A percentile compares a stretch with the other conserved stretches of the same genome.
phyloP scores from a whole-genome alignment of 2,113 vertebrate species.

The Indicator maculatus region DNA sequence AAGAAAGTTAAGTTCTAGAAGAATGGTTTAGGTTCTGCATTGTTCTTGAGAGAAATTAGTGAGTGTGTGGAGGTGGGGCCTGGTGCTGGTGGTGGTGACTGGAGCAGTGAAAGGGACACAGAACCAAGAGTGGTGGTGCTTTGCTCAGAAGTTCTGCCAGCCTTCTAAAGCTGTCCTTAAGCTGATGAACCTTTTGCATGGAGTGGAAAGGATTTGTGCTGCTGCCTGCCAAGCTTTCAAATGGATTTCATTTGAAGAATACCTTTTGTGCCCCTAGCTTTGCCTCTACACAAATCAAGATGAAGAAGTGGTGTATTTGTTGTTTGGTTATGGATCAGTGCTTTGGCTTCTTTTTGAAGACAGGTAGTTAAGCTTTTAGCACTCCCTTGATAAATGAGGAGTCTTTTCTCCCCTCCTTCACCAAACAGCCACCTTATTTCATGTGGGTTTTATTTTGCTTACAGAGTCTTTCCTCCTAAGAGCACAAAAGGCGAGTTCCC shows the following conservation, averaged over 20 bases:
- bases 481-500: not conserved
- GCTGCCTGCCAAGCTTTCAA: constrained; percentile 13
- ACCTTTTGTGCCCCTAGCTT: constrained; percentile 27
- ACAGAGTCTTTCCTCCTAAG: not conserved
- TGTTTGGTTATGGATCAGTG: constrained; percentile 20
- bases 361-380: constrained; percentile 26
- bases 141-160: constrained; percentile 24
- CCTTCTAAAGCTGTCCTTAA: constrained; percentile 13
- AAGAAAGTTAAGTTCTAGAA: not conserved
- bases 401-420: not conserved
- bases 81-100: not conserved
- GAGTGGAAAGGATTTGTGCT: constrained; percentile 13
- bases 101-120: not conserved
- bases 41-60: not conserved
- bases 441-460: not conserved
- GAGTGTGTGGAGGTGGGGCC: not conserved
- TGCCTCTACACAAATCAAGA: constrained; percentile 39
- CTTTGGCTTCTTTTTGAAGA: constrained; percentile 42
- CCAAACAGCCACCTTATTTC: not conserved
- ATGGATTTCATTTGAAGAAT: constrained; percentile 53
- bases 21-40: not conserved
- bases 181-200: not conserved
- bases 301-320: constrained; percentile 34
- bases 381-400: not conserved
- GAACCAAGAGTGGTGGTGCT: not conserved